These are phyloP conservation scores for Anguilla megastoma DNA, from an alignment of 2,797 vertebrate species.

Conservation along the genomic window DNA sequence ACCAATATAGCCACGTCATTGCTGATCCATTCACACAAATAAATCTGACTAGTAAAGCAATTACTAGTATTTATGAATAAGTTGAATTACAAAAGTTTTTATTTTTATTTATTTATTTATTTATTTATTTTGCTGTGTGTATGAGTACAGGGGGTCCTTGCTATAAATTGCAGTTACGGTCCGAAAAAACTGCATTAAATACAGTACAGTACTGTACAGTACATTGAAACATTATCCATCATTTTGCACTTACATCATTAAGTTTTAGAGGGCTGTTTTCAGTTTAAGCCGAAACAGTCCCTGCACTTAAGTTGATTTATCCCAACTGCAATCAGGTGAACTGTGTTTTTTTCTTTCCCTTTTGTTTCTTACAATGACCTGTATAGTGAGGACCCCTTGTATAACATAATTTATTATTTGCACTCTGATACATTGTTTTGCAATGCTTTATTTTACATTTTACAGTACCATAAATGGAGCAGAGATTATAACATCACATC, in stretches of 20 bases:
- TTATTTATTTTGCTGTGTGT: neutral
- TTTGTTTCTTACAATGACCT: too few species aligned
- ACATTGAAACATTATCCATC: too few species aligned
- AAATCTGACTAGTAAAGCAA: neutral
- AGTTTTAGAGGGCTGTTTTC: too few species aligned
- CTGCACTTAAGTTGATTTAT: too few species aligned
- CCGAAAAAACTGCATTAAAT: too few species aligned
- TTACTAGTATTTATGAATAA: neutral
- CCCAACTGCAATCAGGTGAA: too few species aligned
- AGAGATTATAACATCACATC: neutral
- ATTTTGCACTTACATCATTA: too few species aligned
- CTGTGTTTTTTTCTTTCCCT: too few species aligned
- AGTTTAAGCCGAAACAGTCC: too few species aligned
- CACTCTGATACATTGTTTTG: neutral
- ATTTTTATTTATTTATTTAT: neutral
- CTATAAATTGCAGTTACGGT: too few species aligned
- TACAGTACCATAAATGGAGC: neutral
- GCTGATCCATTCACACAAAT: neutral
- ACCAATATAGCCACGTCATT: neutral
- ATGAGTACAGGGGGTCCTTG: neutral
- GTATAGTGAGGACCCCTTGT: too few species aligned
- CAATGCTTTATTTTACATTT: neutral
- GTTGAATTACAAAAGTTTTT: neutral
- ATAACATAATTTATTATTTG: neutral
- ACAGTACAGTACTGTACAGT: too few species aligned